Conservation (phyloP, 1,140 invertebrate genomes). For the Agraylea sexmaculata region DNA sequence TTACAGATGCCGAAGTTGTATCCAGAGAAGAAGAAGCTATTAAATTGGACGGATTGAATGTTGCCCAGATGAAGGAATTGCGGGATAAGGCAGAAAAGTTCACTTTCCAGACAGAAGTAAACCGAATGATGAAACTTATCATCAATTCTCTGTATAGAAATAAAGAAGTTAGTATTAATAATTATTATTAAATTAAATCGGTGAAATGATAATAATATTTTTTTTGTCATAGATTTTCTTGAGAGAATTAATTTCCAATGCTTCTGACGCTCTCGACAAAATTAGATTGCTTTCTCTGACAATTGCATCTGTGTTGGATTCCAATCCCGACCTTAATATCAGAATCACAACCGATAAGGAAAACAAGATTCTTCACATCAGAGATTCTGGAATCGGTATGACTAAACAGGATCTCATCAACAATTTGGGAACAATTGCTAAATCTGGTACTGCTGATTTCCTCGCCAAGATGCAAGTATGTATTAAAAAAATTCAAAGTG, state of each 20-base stretch:
- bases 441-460: conserved; percentile 98
- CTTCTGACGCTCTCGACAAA: conserved; percentile 91
- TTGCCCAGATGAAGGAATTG: conserved; percentile 86
- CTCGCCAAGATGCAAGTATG: conserved; percentile 82
- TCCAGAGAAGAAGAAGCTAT: conserved; percentile 93
- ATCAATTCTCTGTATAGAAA: conserved; percentile 97
- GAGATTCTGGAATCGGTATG: conserved; percentile 97
- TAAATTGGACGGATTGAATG: conserved; percentile 89
- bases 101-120: conserved; percentile 92
- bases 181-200: conserved; percentile 1
- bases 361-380: conserved; percentile 87
- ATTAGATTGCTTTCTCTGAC: conserved; percentile 88
- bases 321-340: conserved; percentile 76
- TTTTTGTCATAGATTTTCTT: conserved; percentile 72
- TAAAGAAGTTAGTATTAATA: conserved; percentile 64
- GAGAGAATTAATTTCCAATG: conserved; percentile 94
- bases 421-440: conserved; percentile 98
- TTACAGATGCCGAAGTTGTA: conserved; percentile 63
- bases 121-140: conserved; percentile 99
- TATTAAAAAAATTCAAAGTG: too few relatives aligned
- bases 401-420: conserved; percentile 89
- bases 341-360: conserved; percentile 96
- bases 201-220: conserved; percentile 8
- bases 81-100: conserved; percentile 87
- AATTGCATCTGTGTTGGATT: conserved; percentile 61